Evolutionary conservation across 1,140 invertebrate species (phyloP), one percentile per base, ranked within the genome.

Genomic region (Xylocopa sonorina): DNA sequence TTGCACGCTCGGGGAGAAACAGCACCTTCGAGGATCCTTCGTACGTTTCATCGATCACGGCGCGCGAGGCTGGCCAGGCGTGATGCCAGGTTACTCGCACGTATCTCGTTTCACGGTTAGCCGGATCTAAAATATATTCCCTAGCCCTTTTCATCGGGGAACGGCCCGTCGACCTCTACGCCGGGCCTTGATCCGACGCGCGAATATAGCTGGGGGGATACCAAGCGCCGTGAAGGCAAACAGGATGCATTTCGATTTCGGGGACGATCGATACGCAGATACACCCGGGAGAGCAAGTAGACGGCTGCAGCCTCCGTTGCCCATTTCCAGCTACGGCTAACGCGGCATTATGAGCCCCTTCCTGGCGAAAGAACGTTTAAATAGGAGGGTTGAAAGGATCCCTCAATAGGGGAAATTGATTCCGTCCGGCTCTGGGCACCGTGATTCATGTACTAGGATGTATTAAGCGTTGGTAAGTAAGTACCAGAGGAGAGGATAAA

Each of bases 61-160:
- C 66, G 57, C 66, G 57, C 41, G 43, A 41, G n/a, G 32, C 75
- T 32, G 43, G 50, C 51, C 43, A 50, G 53, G 38, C 74, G 74
- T 57, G 48, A 77, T 58, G 14, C 63, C 51, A 48, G 64, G 64
- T 64, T 60, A 81, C 69, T 72, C 60, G 67, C 73, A 62, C 79
- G 84, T 87, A 84, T 84, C 84, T 87, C 86, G 79, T 87, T 87
- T 87, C 86, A 87, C 78, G 84, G 84, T 84, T 86, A 87, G 76
- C 73, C 73, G 72, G 82, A 82, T 74, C 80, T 48, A 79, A 84
- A 83, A 84, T 86, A 84, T 86, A 86, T 84, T 82, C 76, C 46
- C 78, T 27, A 55, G 69, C 46, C 73, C 82, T 80, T 84, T 76
- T 84, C 78, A 67, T 83, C 72, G 34, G 10, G 14, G n/a, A n/a